Percentiles rank a stretch among this genome's conserved stretches.
Evolutionary conservation across 1,140 invertebrate genomes (phyloP).

Genomic region (Drosophila fuyamai): DNA sequence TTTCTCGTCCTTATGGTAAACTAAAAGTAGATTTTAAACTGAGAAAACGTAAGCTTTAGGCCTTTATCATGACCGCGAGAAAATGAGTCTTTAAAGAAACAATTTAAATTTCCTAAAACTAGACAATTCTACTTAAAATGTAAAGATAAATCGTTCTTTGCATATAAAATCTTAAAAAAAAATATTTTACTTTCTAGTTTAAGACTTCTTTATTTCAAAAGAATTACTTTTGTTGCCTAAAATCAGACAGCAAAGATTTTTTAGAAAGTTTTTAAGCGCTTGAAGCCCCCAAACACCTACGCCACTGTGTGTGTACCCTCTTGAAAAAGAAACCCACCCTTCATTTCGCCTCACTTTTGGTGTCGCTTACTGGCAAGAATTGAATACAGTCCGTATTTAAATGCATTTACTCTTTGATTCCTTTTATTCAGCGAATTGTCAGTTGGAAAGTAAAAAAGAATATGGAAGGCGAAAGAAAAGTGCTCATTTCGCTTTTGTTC

Average conservation of each 20-base stretch:
- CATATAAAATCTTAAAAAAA: not conserved
- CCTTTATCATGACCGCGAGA: too few relatives aligned
- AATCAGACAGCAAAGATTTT: too few relatives aligned
- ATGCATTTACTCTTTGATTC: conserved; percentile 63
- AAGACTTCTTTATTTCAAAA: too few relatives aligned
- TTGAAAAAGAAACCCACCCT: not conserved
- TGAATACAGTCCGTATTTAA: conserved; percentile 33
- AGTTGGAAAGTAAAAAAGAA: not conserved
- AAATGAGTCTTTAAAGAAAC: too few relatives aligned
- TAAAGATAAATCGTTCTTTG: not conserved
- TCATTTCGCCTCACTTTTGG: not conserved
- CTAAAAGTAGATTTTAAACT: too few relatives aligned
- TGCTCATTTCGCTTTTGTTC: conserved; percentile 33
- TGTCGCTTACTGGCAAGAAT: conserved; percentile 15
- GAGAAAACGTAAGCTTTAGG: too few relatives aligned
- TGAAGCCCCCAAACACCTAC: too few relatives aligned
- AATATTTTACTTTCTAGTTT: too few relatives aligned
- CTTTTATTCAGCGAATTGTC: conserved; percentile 44
- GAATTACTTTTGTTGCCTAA: too few relatives aligned
- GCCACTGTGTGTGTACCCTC: conserved; percentile 1
- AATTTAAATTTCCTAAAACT: not conserved
- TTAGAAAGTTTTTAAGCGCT: too few relatives aligned
- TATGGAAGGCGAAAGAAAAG: conserved; percentile 24
- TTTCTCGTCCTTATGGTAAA: too few relatives aligned
- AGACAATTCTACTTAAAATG: not conserved